Evolutionary conservation across 30 jellyfish, hydroid and myxozoan genomes (phyloP).

Genomic region (Chrysaora quinquecirrha): DNA sequence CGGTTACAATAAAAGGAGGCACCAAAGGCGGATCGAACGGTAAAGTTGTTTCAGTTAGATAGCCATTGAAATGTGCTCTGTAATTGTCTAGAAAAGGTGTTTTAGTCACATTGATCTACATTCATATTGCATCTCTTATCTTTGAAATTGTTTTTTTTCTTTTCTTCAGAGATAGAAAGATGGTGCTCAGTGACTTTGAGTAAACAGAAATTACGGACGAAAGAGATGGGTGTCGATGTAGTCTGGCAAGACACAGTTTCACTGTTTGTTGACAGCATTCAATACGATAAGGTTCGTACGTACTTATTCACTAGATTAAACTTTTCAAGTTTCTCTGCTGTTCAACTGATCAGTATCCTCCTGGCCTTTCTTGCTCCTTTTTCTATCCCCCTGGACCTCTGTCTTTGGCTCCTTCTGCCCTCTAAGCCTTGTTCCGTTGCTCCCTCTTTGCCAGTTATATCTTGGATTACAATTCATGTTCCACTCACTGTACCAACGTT

Average conservation of each 20-base stretch:
- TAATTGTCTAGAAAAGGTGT: no score
- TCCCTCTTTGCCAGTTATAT: no score
- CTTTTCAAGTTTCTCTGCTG: neutral
- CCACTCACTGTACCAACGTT: no score
- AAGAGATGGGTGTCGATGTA: conserved; percentile 89
- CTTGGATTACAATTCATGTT: no score
- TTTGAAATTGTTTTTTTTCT: no score
- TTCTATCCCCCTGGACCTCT: no score
- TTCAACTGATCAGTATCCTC: no score
- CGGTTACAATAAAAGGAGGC: conserved; percentile 73
- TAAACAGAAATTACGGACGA: conserved; percentile 88
- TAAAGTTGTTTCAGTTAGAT: neutral
- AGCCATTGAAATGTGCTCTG: neutral
- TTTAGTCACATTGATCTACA: no score
- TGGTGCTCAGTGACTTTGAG: conserved; percentile 96
- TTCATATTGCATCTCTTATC: no score
- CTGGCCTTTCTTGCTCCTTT: no score
- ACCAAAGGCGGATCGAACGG: conserved; percentile 27
- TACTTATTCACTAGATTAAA: neutral
- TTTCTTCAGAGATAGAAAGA: conserved; percentile 78
- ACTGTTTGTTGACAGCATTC: conserved; percentile 79
- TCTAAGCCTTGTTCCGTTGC: no score
- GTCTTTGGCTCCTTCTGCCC: no score
- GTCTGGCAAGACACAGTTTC: conserved; percentile 97
- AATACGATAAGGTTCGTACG: conserved; percentile 91